A percentile compares a stretch with the other conserved stretches of the same genome.
phyloP scores from a whole-genome alignment of 2,888 invertebrate genomes.

The Thera britannica region DNA sequence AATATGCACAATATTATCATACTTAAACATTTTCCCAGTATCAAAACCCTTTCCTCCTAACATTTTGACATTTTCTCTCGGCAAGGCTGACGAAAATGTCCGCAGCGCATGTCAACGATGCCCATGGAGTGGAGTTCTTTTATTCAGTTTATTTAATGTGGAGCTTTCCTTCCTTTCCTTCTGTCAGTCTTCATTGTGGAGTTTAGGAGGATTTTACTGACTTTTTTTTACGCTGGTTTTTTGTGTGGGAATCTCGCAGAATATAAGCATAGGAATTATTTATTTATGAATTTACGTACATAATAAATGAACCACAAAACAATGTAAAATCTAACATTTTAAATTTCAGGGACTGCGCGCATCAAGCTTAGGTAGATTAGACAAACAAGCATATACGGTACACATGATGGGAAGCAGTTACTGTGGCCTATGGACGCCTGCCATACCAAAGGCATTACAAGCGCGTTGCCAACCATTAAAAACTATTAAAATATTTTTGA shows the following conservation, averaged over 20 bases:
- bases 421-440: no score
- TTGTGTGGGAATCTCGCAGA: not conserved
- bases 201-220: constrained; percentile 16
- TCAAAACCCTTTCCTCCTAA: constrained; percentile 47
- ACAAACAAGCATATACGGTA: no score
- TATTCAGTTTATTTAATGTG: constrained; percentile 60
- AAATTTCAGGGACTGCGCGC: no score
- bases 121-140: constrained; percentile 54
- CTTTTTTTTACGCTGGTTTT: constrained; percentile 57
- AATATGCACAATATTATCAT: not conserved
- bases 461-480: no score
- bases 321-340: no score
- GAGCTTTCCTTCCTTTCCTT: constrained; percentile 45
- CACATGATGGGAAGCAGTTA: no score
- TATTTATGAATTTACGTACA: no score
- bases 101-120: constrained; percentile 54
- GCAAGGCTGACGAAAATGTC: constrained; percentile 53
- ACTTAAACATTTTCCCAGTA: constrained; percentile 43
- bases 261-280: not conserved
- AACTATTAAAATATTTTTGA: no score
- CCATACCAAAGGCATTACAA: no score
- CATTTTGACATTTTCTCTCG: constrained; percentile 59
- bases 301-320: no score
- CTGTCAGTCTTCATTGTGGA: constrained; percentile 66
- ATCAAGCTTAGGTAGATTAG: no score